Base-by-base conservation (phyloP, 2,888 invertebrate genomes). In the Dasysyrphus albostriatus region DNA sequence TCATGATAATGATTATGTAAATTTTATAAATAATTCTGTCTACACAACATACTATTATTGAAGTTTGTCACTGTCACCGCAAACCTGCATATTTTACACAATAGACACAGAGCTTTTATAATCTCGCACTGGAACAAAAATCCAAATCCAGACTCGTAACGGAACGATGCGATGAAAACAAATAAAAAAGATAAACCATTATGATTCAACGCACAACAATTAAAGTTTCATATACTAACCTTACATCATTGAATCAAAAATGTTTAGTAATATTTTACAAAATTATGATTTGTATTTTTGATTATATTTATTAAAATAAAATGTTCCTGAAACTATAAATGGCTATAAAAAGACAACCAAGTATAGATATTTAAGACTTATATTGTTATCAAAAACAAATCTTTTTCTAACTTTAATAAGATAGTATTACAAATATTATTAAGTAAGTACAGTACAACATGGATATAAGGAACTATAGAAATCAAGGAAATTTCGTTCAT, bases 251-350 rank as follows among this genome's bases (percentile, higher is more conserved):
- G 16, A 44, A 59, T 10, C 1, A 34, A 37, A 34, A 49, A 8
- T 16, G 24, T 39, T 39, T 24, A 7, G 19, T 61, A 24, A 61
- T 42, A 37, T 8, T 29, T 56, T 34, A 24, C 24, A 24, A 24
- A 34, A 34, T 16, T 37, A 16, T 10, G 47, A 47, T 47, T 47
- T 47, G 1, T 42, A 2, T 42, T 42, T 44, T 63, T 42, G 9
- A 9, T 42, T n/a, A 29, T n/a, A 24, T 29, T 32, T 24, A 24
- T 24, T 2, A 24, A 24, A 24, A 42, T 0, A 8, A 10, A 16
- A 44, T 63, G 63, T 37, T 44, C 63, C 44, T 63, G 63, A 63
- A 63, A 63, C 29, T 63, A 16, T 44, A 44, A 61, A 61, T 42
- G 42, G 5, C 29, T 16, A n/a, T n/a, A n/a, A n/a, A n/a, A n/a